Evolutionary conservation across 1,140 invertebrate genomes (phyloP), one percentile per base, ranked within the genome.

Genomic region (Conopomorpha cramerella): DNA sequence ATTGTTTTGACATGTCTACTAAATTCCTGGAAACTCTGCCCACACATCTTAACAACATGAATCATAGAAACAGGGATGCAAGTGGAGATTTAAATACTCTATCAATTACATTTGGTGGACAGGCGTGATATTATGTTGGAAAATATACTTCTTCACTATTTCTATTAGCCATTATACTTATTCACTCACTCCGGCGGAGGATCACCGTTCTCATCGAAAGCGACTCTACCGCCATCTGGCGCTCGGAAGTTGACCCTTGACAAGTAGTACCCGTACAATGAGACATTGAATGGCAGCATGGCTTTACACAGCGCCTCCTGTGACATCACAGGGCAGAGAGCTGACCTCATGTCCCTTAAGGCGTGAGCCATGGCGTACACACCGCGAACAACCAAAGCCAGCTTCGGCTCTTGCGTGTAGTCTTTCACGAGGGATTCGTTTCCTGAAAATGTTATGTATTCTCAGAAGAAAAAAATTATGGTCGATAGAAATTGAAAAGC

Each of bases 381-480:
- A 10, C 91, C 93, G 62, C 94, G 90, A 27, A 93, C 88, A 16
- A 95, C 90, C 56, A 95, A 93, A 51, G 92, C 91, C 3, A 93
- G 87, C 72, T 94, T 93, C 11, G 88, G 89, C 57, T 94, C 92
- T 53, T 93, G 91, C 45, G 83, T 82, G 48, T 85, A 86, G 2
- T 82, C 31, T 11, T 16, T 18, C 2, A 39, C 32, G 13, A 49
- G 40, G 4, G 46, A 49, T 41, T 51, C 49, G n/a, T 19, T 14
- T n/a, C 43, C 44, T 49, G 16, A n/a, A 8, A 36, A 25, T 23
- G 12, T n/a, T n/a, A n/a, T n/a, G n/a, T n/a, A n/a, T n/a, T n/a
- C n/a, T n/a, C n/a, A n/a, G n/a, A n/a, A n/a, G n/a, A n/a, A n/a
- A n/a, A n/a, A n/a, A n/a, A n/a, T n/a, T n/a, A n/a, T n/a, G n/a